Evolutionary conservation across 2,888 invertebrate species (phyloP).

Genomic region (Hedychridium roseum): DNA sequence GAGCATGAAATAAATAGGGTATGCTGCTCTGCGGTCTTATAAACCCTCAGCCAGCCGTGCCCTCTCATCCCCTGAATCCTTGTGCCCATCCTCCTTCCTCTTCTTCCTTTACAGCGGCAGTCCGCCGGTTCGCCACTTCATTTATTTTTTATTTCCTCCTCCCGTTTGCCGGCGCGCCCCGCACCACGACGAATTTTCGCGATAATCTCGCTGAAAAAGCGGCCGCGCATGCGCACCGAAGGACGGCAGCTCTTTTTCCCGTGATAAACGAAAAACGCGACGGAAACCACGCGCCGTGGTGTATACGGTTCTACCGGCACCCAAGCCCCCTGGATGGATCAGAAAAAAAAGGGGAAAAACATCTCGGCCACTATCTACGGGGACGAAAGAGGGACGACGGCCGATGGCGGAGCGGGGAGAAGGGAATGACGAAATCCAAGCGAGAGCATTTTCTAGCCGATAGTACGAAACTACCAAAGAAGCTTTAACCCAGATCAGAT

Average conservation of each 20-base stretch:
- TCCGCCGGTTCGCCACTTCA: too few species aligned
- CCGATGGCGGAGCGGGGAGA: too few species aligned
- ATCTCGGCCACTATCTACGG: too few species aligned
- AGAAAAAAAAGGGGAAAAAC: constrained; percentile 1
- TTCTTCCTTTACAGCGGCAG: not conserved
- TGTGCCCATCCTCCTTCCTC: not conserved
- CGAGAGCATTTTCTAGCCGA: too few species aligned
- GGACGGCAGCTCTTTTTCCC: too few species aligned
- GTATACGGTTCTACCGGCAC: not conserved
- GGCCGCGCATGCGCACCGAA: not conserved
- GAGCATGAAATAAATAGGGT: constrained; percentile 29
- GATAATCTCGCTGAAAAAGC: constrained; percentile 15
- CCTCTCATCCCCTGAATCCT: constrained; percentile 2
- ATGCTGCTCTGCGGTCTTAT: not conserved
- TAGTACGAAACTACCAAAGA: too few species aligned
- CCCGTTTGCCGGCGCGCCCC: too few species aligned
- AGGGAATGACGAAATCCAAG: too few species aligned
- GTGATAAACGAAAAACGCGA: not conserved
- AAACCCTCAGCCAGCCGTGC: not conserved
- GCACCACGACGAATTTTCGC: constrained; percentile 12
- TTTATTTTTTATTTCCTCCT: not conserved
- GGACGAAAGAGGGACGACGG: too few species aligned
- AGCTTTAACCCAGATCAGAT: too few species aligned
- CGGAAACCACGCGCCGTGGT: not conserved
- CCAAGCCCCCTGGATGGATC: not conserved